Conservation (phyloP, 2,888 invertebrate genomes). For the Mayetiola destructor region DNA sequence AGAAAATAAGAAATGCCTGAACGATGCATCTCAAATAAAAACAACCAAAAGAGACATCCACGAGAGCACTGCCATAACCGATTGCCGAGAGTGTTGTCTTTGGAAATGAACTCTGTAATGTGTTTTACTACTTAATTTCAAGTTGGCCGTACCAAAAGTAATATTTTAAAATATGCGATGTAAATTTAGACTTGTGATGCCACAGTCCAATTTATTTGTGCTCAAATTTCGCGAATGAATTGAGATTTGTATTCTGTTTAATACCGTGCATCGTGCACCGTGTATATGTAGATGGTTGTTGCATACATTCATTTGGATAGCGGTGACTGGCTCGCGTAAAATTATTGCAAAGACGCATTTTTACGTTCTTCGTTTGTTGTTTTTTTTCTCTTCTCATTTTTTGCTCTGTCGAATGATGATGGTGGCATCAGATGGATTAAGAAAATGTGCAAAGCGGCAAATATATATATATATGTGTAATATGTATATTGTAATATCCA, state of each 20-base stretch:
- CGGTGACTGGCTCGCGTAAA: no score
- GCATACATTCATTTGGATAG: no score
- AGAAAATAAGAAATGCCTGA: neutral
- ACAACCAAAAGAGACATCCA: neutral
- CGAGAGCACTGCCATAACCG: neutral
- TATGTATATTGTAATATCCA: no score
- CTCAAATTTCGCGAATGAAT: conserved; percentile 13
- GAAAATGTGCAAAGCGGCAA: no score
- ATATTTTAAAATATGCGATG: conserved; percentile 12
- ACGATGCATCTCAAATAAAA: neutral
- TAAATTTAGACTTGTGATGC: conserved; percentile 9
- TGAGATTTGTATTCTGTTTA: conserved; percentile 9
- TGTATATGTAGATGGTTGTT: neutral
- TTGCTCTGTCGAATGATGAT: no score
- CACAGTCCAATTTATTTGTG: conserved; percentile 13
- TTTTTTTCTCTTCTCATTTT: no score
- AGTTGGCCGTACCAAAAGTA: conserved; percentile 6
- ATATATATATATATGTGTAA: no score
- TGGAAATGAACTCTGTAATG: conserved; percentile 13
- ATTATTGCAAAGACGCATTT: no score
- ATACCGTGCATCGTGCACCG: neutral
- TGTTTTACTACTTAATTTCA: conserved; percentile 11
- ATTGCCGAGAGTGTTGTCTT: conserved; percentile 2
- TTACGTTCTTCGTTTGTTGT: no score
- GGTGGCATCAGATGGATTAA: no score